These are phyloP conservation scores for Danaus melanippus DNA, from an alignment of 1,140 invertebrate genomes.

Conservation along the genomic window DNA sequence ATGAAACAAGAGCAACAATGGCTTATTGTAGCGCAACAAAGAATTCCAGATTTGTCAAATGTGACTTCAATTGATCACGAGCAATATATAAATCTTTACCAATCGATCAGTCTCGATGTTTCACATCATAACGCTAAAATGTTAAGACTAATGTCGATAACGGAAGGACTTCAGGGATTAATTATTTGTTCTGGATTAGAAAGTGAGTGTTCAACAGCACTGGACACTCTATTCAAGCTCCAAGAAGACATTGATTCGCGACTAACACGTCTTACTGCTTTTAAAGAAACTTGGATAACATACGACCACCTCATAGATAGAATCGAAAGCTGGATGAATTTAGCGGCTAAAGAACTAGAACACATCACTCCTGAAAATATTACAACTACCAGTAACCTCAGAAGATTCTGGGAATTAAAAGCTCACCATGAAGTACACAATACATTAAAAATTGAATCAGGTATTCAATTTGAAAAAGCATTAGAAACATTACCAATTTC, in stretches of 20 bases:
- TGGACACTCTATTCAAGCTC: constrained; percentile 79
- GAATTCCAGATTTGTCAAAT: constrained; percentile 83
- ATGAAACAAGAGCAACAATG: constrained; percentile 86
- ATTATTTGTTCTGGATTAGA: constrained; percentile 82
- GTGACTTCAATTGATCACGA: constrained; percentile 86
- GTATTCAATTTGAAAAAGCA: constrained; percentile 81
- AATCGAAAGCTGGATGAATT: constrained; percentile 82
- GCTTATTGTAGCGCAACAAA: constrained; percentile 84
- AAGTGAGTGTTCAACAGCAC: constrained; percentile 77
- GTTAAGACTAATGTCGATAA: constrained; percentile 79
- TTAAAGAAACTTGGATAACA: constrained; percentile 82
- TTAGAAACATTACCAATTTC: constrained; percentile 83
- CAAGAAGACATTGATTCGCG: constrained; percentile 83
- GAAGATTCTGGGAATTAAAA: constrained; percentile 90
- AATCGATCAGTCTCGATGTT: constrained; percentile 83
- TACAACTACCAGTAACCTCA: constrained; percentile 78
- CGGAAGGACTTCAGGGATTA: constrained; percentile 80
- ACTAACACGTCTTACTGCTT: constrained; percentile 78
- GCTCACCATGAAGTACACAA: constrained; percentile 90
- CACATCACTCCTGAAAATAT: constrained; percentile 67
- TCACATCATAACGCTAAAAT: constrained; percentile 84
- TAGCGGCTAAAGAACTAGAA: constrained; percentile 78
- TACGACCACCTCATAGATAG: constrained; percentile 81
- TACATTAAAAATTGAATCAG: constrained; percentile 80
- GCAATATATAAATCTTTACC: constrained; percentile 87